Conservation (phyloP, 2,797 vertebrate genomes). For the Melanotaenia trifasciata region DNA sequence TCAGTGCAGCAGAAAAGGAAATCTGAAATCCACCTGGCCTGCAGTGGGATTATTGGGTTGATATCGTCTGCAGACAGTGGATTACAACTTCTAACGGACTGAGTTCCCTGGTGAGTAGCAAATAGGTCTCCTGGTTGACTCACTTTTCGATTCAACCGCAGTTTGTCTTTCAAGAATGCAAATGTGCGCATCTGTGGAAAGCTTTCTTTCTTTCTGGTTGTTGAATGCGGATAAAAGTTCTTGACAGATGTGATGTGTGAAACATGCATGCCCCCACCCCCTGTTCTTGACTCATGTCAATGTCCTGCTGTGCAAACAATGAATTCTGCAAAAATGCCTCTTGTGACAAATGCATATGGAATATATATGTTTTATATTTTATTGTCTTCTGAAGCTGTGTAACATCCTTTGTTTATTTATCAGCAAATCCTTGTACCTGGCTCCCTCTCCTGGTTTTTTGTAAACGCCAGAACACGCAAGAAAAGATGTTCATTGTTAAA, state of each 20-base stretch:
- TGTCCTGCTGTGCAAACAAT: background rate
- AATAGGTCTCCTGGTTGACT: conserved; percentile 19
- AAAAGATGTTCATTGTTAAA: conserved; percentile 10
- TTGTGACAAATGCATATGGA: background rate
- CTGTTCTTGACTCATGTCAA: conserved; percentile 12
- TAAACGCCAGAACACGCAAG: conserved; percentile 24
- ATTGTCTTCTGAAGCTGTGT: conserved; percentile 31
- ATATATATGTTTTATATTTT: background rate
- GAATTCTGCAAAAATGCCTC: background rate
- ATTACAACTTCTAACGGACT: conserved; percentile 68
- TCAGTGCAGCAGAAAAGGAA: conserved; percentile 35
- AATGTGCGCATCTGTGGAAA: conserved; percentile 26
- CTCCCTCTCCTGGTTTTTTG: conserved; percentile 83
- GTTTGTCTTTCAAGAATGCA: conserved; percentile 13
- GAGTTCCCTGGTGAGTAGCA: conserved; percentile 73
- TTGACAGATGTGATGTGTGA: conserved; percentile 65
- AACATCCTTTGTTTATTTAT: conserved; percentile 28
- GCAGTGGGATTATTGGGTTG: conserved; percentile 77
- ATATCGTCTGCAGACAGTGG: conserved; percentile 73
- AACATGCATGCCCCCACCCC: conserved; percentile 18
- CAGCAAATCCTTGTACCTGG: conserved; percentile 75
- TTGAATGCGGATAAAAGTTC: conserved; percentile 36
- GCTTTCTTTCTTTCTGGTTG: conserved; percentile 4
- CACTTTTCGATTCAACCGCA: conserved; percentile 15
- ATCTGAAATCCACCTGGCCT: conserved; percentile 63